Percentiles rank a stretch among this genome's conserved stretches.
These are phyloP conservation scores for Oscheius sp. DNA, from an alignment of 2,888 invertebrate species.

Conservation along the genomic window DNA sequence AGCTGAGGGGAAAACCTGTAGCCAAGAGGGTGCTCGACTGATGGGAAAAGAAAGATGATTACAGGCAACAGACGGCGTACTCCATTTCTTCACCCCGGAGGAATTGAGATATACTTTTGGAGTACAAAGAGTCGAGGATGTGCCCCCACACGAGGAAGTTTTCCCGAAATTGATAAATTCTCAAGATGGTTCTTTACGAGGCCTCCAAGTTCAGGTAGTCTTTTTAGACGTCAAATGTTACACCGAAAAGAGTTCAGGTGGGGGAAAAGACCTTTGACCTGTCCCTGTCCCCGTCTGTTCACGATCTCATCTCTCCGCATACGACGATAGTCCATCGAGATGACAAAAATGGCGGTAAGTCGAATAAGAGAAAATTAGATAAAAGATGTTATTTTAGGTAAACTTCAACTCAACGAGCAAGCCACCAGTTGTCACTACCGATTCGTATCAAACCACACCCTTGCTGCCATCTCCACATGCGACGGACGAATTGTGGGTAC, in stretches of 20 bases:
- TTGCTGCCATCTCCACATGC: conserved; percentile 71
- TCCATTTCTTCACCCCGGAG: conserved; percentile 70
- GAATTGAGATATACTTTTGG: conserved; percentile 72
- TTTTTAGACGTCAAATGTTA: conserved; percentile 2
- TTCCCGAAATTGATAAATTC: conserved; percentile 46
- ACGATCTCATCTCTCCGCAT: conserved; percentile 55
- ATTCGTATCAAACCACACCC: conserved; percentile 60
- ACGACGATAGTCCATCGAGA: conserved; percentile 59
- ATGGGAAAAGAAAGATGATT: conserved; percentile 7
- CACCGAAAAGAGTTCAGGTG: conserved; percentile 18
- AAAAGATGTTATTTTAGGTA: conserved; percentile 36
- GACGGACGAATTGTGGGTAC: conserved; percentile 66
- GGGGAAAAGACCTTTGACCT: conserved; percentile 25
- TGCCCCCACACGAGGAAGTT: conserved; percentile 56
- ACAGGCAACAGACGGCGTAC: conserved; percentile 57
- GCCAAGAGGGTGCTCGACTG: background rate
- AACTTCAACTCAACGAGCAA: conserved; percentile 44
- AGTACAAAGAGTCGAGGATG: conserved; percentile 58
- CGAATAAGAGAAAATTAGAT: background rate
- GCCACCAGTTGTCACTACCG: conserved; percentile 68
- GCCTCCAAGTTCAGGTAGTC: conserved; percentile 44
- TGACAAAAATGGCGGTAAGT: conserved; percentile 56
- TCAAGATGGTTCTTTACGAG: conserved; percentile 45
- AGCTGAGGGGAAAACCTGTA: background rate
- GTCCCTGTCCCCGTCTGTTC: conserved; percentile 51